These are phyloP conservation scores for Plebejus argus DNA, from an alignment of 2,888 invertebrate species.

Conservation along the genomic window DNA sequence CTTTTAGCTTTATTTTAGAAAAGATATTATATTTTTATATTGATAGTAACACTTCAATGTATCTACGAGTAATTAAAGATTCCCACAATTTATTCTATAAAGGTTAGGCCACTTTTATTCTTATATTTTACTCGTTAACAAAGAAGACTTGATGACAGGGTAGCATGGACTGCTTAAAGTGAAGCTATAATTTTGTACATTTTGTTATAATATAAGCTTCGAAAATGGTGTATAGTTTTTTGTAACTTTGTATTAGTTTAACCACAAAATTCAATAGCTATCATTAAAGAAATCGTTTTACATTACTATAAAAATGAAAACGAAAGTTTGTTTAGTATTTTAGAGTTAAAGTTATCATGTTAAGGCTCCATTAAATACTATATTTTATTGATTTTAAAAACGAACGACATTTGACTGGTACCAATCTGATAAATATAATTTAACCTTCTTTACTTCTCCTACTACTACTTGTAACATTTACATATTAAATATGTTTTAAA, in stretches of 20 bases:
- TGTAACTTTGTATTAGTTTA: not conserved
- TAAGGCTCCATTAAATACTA: slow-evolving; percentile 61
- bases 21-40: too few relatives aligned
- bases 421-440: slow-evolving; percentile 44
- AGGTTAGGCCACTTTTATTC: not conserved
- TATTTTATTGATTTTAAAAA: slow-evolving; percentile 66
- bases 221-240: not conserved
- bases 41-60: too few relatives aligned
- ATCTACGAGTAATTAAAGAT: too few relatives aligned
- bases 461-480: too few relatives aligned
- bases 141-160: not conserved
- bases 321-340: not conserved
- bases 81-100: too few relatives aligned
- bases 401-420: slow-evolving; percentile 48
- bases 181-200: not conserved
- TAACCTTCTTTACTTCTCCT: not conserved
- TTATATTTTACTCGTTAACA: not conserved
- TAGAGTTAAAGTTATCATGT: slow-evolving; percentile 52
- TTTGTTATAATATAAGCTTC: not conserved
- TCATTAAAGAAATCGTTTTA: not conserved
- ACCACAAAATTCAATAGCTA: not conserved
- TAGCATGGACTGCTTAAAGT: not conserved
- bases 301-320: slow-evolving; percentile 18
- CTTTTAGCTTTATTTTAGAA: not conserved
- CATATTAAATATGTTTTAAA: too few relatives aligned